Evolutionary conservation across 2,888 invertebrate genomes (phyloP).

Genomic region (Yponomeuta cagnagella): DNA sequence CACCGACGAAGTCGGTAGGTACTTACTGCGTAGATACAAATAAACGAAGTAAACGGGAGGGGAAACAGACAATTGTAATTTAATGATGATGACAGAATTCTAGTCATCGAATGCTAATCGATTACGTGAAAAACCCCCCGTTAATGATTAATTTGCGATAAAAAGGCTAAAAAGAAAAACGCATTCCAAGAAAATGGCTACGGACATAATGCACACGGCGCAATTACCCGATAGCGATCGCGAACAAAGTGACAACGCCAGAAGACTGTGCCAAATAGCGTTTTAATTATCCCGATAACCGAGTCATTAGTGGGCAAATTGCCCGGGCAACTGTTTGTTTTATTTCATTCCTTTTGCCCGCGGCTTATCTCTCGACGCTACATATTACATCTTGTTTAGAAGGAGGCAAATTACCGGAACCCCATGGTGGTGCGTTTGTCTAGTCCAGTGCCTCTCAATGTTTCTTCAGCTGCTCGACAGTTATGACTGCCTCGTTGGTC

Average conservation of each 20-base stretch:
- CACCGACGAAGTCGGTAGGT: neutral
- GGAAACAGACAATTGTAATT: too few relatives aligned
- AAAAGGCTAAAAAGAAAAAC: neutral
- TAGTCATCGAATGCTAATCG: neutral
- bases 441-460: constrained; percentile 6
- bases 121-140: neutral
- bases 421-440: constrained; percentile 1
- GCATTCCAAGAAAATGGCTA: neutral
- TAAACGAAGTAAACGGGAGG: too few relatives aligned
- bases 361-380: constrained; percentile 47
- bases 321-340: constrained; percentile 55
- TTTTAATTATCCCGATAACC: constrained; percentile 71
- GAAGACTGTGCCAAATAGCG: constrained; percentile 60
- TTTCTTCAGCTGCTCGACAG: neutral
- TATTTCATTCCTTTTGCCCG: constrained; percentile 46
- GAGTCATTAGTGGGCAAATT: constrained; percentile 68
- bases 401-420: constrained; percentile 51
- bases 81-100: neutral
- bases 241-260: constrained; percentile 9
- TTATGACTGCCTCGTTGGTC: neutral
- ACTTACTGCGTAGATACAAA: neutral
- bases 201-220: constrained; percentile 1
- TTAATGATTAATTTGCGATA: neutral
- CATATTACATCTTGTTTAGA: constrained; percentile 53
- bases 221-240: constrained; percentile 13